Base-by-base conservation (phyloP, 2,113 vertebrate genomes). In the Podarcis cretensis region DNA sequence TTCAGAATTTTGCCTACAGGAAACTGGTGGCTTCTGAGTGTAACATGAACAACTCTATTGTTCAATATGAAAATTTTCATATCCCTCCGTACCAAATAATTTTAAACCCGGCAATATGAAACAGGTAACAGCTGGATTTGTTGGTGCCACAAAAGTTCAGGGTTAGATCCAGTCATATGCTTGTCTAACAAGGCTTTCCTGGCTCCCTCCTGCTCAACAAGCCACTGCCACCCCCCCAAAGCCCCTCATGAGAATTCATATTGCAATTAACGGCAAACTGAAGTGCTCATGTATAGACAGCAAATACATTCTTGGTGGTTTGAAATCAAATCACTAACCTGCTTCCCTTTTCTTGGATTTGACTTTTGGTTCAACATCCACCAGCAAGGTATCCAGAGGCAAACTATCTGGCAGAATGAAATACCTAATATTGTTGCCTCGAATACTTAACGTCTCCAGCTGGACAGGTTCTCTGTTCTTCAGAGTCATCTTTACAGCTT, bases 301-400 rank as follows among this genome's bases (percentile, higher is more conserved):
- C 12, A 65, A 85, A 77, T 76, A 13, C 77, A 35, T 2, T 4
- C 7, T 71, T 59, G 35, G 13, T 66, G 76, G 20, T 57, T 2
- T 86, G n/a, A 74, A 75, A 86, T 76, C 20, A 69, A 88, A 85
- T 48, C 63, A 87, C 98, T 96, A 88, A 99, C 99, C 99, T 91
- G 99, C 99, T 97, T 99, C 99, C 90, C 99, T 98, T 94, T 99
- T 99, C 97, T 99, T 99, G 87, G 99, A 99, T 94, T 99, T 99
- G 95, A 99, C 97, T 96, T 99, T 99, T 13, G 99, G 99, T 91
- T 99, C 98, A 12, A 99, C 99, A 96, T 99, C 99, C 54, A 99
- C 99, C 79, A 99, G 97, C 92, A 99, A 95, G 10, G 99, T 99
- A 97, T 99, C 99, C 91, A 99, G 96, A 1, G 99, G 99, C 92